phyloP scores from a whole-genome alignment of 2,797 vertebrate species.

The Coregonus ussuriensis region DNA sequence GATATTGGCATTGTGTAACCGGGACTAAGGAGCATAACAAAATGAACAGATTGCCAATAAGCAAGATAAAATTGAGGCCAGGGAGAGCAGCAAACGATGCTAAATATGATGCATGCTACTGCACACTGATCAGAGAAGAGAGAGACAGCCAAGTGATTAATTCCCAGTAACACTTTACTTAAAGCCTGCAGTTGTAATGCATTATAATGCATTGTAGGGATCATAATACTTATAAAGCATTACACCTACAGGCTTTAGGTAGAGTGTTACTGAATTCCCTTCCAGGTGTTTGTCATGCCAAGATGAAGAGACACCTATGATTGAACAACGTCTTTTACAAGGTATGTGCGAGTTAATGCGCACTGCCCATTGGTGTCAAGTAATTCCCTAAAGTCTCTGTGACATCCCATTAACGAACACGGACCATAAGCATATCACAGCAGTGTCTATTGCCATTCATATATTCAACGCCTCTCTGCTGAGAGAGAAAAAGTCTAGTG shows the following conservation, averaged over 20 bases:
- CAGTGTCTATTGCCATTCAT: background rate
- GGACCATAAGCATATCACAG: background rate
- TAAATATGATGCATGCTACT: background rate
- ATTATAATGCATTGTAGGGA: too few species aligned
- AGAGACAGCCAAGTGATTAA: too few species aligned
- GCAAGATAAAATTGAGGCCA: background rate
- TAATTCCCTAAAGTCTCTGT: background rate
- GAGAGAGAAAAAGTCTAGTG: background rate
- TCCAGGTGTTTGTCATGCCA: background rate
- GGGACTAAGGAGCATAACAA: background rate
- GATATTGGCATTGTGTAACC: background rate
- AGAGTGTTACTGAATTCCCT: background rate
- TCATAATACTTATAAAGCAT: too few species aligned
- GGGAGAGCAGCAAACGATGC: background rate
- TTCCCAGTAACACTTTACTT: too few species aligned
- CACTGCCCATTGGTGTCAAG: background rate
- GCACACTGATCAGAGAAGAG: too few species aligned
- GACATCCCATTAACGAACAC: background rate
- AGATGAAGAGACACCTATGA: background rate
- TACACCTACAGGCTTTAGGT: background rate
- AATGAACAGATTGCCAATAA: background rate
- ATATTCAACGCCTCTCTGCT: background rate
- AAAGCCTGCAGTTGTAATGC: too few species aligned
- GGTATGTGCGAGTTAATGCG: background rate
- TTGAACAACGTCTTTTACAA: background rate